These are phyloP conservation scores for Gryllus bimaculatus DNA, from an alignment of 1,140 invertebrate genomes.

Conservation along the genomic window DNA sequence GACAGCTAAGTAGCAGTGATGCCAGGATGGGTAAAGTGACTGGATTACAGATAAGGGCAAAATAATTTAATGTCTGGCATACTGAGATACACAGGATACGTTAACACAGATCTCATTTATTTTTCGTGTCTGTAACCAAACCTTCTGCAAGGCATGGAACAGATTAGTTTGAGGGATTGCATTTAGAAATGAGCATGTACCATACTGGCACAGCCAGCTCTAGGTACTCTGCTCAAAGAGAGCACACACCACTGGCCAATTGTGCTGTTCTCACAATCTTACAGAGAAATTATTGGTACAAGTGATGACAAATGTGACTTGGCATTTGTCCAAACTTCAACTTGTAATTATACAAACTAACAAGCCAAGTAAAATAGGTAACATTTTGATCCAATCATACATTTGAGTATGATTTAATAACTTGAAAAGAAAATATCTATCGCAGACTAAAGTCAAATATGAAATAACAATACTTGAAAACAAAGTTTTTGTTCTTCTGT, in stretches of 20 bases:
- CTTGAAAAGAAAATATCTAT: background rate
- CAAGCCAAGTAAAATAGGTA: background rate
- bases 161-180: background rate
- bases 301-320: background rate
- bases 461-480: slow-evolving; percentile 16
- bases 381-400: background rate
- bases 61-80: background rate
- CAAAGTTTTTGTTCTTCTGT: background rate
- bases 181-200: background rate
- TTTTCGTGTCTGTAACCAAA: background rate
- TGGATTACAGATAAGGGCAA: background rate
- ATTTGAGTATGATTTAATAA: background rate
- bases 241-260: background rate
- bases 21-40: background rate
- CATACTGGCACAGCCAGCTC: background rate
- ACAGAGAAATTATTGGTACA: background rate
- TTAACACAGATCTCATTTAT: background rate
- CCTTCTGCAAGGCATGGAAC: background rate
- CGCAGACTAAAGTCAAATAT: slow-evolving; percentile 14
- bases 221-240: background rate
- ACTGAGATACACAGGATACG: background rate
- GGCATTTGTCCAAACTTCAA: background rate
- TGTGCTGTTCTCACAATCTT: background rate
- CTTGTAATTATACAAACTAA: background rate
- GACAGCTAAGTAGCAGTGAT: background rate